Base-by-base conservation (phyloP, 1,140 invertebrate species). In the Ruditapes philippinarum region DNA sequence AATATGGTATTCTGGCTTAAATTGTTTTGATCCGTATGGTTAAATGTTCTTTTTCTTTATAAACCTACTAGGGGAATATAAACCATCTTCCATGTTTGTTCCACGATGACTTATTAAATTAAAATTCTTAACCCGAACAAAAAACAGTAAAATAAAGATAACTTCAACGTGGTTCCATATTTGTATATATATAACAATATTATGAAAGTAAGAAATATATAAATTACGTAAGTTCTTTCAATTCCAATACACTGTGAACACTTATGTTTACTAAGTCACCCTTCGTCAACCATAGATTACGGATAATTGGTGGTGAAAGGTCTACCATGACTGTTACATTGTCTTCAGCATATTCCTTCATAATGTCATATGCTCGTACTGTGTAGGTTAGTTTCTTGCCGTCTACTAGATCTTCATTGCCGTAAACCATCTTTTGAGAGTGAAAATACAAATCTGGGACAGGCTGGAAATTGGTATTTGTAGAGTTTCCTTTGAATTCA, bases 381-480 rank as follows among this genome's bases (percentile, higher is more conserved):
- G 31, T 74, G 65, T 86, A 89, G 22, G 25, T 74, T 49, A 91
- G 12, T 14, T 38, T 80, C 19, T 91, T 80, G 0, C 84, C 91
- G 36, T 91, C 91, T 1, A 51, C 31, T 0, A 87, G 31, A 0
- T 60, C 83, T 60, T 51, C 45, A n/a, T 80, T 31, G 22, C 11
- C 25, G 25, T 33, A n/a, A 60, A 17, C 28, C 57, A n/a, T 80
- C 36, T 19, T 57, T 42, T 80, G 17, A 4, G 9, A 14, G 28
- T 80, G 31, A 40, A 80, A 80, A 19, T 57, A 57, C 14, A 36
- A 11, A 28, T 57, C 31, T 14, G 78, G 51, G 33, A 80, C 54
- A 28, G 12, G 31, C 0, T 3, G 36, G n/a, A 25, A 36, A 14
- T 42, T 33, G 40, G 22, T 19, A 42, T 49, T 2, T n/a, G 25